Percentiles rank a stretch among this genome's conserved stretches.
Conservation (phyloP, 2,113 vertebrate species). For the Eolophus roseicapilla region DNA sequence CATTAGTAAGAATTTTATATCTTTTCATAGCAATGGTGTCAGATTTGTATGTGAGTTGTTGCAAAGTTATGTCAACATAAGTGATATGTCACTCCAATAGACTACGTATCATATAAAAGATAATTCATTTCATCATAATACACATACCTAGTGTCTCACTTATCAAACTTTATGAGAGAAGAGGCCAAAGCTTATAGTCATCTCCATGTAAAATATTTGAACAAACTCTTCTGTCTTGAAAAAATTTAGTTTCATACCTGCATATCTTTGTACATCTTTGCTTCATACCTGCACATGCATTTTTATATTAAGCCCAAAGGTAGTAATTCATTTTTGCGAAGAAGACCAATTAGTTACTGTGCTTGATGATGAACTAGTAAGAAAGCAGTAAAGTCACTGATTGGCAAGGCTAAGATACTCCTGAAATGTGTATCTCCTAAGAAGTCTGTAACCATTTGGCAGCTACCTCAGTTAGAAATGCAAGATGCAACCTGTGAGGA, state of each 20-base stretch:
- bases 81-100: neutral
- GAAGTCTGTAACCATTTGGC: neutral
- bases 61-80: neutral
- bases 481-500: neutral
- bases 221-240: neutral
- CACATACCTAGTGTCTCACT: neutral
- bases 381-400: conserved; percentile 13
- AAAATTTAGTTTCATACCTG: neutral
- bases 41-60: neutral
- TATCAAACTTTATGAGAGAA: neutral
- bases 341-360: neutral
- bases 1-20: neutral
- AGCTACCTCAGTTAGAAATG: neutral
- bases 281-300: neutral
- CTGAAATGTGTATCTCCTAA: neutral
- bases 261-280: neutral
- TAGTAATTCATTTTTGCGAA: neutral
- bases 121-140: neutral
- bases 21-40: neutral
- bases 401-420: conserved; percentile 37
- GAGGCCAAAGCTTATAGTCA: neutral
- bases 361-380: conserved; percentile 1
- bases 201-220: neutral
- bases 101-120: neutral
- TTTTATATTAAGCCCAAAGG: neutral